phyloP scores from a whole-genome alignment of 2,888 invertebrate species.

The Drosophila emarginata region DNA sequence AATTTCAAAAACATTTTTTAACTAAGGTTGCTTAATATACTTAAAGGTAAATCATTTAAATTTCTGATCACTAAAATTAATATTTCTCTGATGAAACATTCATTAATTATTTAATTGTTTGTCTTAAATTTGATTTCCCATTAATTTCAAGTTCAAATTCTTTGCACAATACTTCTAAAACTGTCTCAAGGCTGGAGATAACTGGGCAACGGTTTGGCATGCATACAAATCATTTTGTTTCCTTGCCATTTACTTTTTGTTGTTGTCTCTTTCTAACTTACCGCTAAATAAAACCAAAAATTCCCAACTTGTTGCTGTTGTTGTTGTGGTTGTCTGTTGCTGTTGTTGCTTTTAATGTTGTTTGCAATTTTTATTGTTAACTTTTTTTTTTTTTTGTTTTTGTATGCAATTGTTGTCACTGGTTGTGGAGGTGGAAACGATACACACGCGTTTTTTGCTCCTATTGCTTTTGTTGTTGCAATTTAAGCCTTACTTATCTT shows the following conservation, averaged over 20 bases:
- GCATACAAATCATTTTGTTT: conserved; percentile 2
- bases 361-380: conserved; percentile 6
- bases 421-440: background rate
- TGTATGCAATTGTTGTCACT: conserved; percentile 39
- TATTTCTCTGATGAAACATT: too few species aligned
- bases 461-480: conserved; percentile 29
- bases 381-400: conserved; percentile 8
- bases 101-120: background rate
- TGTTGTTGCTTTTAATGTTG: conserved; percentile 20
- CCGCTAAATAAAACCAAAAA: conserved; percentile 50
- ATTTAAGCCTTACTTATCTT: conserved; percentile 45
- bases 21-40: too few species aligned
- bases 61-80: too few species aligned
- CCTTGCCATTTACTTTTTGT: conserved; percentile 6
- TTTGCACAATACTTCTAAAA: conserved; percentile 2
- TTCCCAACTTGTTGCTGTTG: conserved; percentile 27
- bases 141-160: background rate
- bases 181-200: conserved; percentile 27
- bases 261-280: conserved; percentile 47
- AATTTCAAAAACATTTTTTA: too few species aligned
- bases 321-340: conserved; percentile 25
- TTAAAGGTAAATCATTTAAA: too few species aligned
- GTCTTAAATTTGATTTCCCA: background rate
- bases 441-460: conserved; percentile 24
- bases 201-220: background rate